Base-by-base conservation (phyloP, 2,113 vertebrate genomes). In the Hydrochoerus hydrochaeris region DNA sequence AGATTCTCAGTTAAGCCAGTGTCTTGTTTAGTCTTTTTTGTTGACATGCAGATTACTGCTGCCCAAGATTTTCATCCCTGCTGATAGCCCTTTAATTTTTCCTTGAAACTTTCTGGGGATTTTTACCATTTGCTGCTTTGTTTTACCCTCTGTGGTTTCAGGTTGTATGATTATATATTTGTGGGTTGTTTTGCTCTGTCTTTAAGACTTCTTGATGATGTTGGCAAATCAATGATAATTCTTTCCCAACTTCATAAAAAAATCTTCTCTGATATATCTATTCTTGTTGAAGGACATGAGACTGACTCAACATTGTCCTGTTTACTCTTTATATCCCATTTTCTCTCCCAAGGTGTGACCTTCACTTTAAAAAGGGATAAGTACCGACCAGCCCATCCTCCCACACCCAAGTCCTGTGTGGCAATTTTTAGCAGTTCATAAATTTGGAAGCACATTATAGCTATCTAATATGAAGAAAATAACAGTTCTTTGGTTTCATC, bases 121-220 rank as follows among this genome's bases (percentile, higher is more conserved):
- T 90, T 94, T 93, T 95, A 84, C 49, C 35, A 84, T 52, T 93
- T 89, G 73, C 41, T 93, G 30, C 35, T 95, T 88, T 94, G 17
- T 89, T 91, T 93, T 86, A 49, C 52, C 41, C 46, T 44, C 41
- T 19, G 19, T 81, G 35, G 20, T 75, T 85, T 95, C 30, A 57
- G n/a, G 60, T 85, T 93, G 90, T 93, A 78, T 35, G 35, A 26
- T 85, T 91, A 5, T 49, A 35, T 54, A 57, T 78, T 26, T 91
- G 28, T 80, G 32, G 35, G 84, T 78, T 85, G 54, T 95, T 49
- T 46, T 20, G 16, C 3, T 85, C 44, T 38, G 5, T 5, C 63
- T 90, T 80, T 54, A 85, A 88, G n/a, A 7, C 22, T 91, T 91
- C 57, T 93, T 95, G 14, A 80, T 87, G 63, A 85, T 78, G n/a